These are phyloP conservation scores for Patiria miniata DNA, from an alignment of 35 echinoderm and acorn worm species.

Conservation along the genomic window DNA sequence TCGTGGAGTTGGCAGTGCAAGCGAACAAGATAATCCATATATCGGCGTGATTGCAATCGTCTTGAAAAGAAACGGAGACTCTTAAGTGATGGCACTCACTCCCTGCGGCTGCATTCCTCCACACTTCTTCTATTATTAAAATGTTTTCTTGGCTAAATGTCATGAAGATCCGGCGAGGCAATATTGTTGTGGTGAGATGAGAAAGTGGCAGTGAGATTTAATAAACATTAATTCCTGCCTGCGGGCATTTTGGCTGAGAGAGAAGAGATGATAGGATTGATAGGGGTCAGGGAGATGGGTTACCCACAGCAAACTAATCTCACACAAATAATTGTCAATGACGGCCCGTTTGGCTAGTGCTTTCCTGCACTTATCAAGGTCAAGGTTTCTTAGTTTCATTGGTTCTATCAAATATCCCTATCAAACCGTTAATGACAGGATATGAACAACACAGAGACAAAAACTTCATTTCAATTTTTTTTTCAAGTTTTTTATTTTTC, in stretches of 20 bases:
- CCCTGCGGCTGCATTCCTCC: slow-evolving; percentile 22
- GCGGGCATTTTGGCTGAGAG: background rate
- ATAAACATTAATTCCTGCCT: slow-evolving; percentile 4
- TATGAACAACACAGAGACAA: no score
- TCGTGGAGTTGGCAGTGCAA: slow-evolving; percentile 5
- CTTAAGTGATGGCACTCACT: slow-evolving; percentile 25
- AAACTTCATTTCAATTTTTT: no score
- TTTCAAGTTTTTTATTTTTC: no score
- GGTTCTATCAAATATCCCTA: no score
- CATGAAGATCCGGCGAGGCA: background rate
- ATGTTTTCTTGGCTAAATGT: slow-evolving; percentile 32
- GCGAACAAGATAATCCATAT: background rate
- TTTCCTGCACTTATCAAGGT: background rate
- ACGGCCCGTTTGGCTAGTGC: background rate
- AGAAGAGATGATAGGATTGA: slow-evolving; percentile 18
- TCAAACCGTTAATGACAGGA: no score
- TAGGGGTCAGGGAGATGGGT: slow-evolving; percentile 3
- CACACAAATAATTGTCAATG: slow-evolving; percentile 22
- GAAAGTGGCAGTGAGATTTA: background rate
- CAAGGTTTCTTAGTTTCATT: background rate
- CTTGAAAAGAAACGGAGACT: background rate
- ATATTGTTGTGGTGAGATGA: slow-evolving; percentile 9
- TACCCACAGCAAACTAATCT: background rate
- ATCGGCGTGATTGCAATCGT: slow-evolving; percentile 16
- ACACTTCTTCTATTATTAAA: slow-evolving; percentile 12